Conservation (phyloP, 2,113 vertebrate genomes). For the Chroicocephalus ridibundus region DNA sequence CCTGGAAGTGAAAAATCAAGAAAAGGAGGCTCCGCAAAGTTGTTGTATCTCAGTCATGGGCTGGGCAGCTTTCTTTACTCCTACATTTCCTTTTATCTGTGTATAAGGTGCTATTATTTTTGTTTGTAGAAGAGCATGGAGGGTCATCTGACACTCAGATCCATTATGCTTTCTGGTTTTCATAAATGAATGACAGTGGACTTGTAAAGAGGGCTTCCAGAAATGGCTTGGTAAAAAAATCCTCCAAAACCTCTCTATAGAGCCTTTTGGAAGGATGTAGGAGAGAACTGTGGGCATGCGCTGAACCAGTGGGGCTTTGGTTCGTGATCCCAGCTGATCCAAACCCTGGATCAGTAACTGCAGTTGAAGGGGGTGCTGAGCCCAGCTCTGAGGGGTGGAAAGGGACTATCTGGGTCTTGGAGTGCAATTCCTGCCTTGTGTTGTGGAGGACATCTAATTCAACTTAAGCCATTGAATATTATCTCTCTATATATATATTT, state of each 20-base stretch:
- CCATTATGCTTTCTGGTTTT: not conserved
- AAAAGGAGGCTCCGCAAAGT: not conserved
- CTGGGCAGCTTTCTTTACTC: not conserved
- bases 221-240: not conserved
- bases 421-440: not conserved
- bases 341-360: not conserved
- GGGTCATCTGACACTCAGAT: not conserved
- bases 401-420: not conserved
- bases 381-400: not conserved
- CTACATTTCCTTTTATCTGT: not conserved
- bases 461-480: not conserved
- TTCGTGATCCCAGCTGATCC: not conserved
- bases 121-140: not conserved
- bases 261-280: not conserved
- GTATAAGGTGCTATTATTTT: not conserved
- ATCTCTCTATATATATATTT: too few species aligned
- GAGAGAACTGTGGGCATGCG: not conserved
- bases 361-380: not conserved
- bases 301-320: not conserved
- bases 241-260: not conserved
- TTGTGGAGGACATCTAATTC: not conserved
- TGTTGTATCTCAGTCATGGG: not conserved
- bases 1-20: conserved; percentile 23
- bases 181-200: not conserved
- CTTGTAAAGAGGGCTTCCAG: not conserved